phyloP scores from a whole-genome alignment of 2,888 invertebrate species.

The Ochlodes sylvanus region DNA sequence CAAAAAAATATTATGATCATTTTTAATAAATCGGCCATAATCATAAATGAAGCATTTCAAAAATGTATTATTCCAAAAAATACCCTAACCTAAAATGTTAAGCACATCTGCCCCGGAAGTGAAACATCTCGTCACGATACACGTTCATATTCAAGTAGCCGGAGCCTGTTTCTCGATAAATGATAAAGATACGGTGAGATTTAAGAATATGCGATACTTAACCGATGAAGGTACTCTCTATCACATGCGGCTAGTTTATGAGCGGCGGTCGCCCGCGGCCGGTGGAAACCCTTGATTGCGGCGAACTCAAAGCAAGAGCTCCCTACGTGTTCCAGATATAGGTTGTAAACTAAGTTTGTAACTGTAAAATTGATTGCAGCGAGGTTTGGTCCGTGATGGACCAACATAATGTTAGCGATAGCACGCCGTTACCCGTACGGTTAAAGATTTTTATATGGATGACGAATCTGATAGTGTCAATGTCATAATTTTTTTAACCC shows the following conservation, averaged over 20 bases:
- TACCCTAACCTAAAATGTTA: constrained; percentile 12
- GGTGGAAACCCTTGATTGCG: constrained; percentile 31
- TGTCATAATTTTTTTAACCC: no score
- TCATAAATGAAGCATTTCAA: no score
- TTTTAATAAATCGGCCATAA: no score
- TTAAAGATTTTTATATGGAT: no score
- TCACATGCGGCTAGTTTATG: constrained; percentile 25
- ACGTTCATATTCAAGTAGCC: constrained; percentile 47
- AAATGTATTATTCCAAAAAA: neutral
- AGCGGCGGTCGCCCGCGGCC: constrained; percentile 12
- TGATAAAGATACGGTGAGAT: constrained; percentile 59
- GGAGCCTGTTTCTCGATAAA: constrained; percentile 66
- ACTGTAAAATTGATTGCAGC: constrained; percentile 9
- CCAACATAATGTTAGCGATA: no score
- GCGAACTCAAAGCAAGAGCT: constrained; percentile 15
- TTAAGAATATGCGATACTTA: constrained; percentile 60
- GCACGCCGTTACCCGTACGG: no score
- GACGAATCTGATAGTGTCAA: no score
- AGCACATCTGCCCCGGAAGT: constrained; percentile 28
- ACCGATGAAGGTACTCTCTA: constrained; percentile 44
- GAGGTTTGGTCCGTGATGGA: neutral
- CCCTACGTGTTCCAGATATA: neutral
- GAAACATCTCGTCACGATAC: constrained; percentile 43
- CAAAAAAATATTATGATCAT: no score
- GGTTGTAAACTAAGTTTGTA: neutral